Evolutionary conservation across 2,888 invertebrate species (phyloP).

Genomic region (Pinctada fucata): DNA sequence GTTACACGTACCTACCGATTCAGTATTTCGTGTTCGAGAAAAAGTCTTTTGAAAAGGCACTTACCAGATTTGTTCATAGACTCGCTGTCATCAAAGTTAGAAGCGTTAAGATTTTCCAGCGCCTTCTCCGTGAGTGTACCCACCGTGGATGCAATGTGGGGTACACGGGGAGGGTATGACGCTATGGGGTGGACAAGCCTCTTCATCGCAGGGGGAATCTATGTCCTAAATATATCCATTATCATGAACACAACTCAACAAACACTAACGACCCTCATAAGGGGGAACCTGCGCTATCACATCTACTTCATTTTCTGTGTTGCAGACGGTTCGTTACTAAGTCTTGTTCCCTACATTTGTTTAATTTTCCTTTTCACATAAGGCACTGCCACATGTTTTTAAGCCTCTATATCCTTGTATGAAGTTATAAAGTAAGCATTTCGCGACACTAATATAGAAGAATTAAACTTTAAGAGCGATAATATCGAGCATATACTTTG

Average conservation of each 20-base stretch:
- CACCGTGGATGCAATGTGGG: background rate
- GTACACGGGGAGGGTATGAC: background rate
- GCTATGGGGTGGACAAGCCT: background rate
- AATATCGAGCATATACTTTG: too few species aligned
- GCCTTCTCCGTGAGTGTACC: conserved; percentile 11
- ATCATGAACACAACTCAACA: background rate
- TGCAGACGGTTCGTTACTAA: too few species aligned
- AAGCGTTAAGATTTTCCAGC: background rate
- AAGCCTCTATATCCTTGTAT: background rate
- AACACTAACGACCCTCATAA: background rate
- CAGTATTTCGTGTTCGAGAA: too few species aligned
- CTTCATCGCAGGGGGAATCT: background rate
- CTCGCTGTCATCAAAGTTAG: background rate
- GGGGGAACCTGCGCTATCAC: too few species aligned
- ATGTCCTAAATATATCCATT: too few species aligned
- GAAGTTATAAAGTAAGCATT: background rate
- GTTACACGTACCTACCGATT: too few species aligned
- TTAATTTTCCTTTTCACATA: background rate
- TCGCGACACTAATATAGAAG: background rate
- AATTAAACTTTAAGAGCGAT: too few species aligned
- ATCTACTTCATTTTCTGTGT: too few species aligned
- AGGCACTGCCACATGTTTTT: background rate
- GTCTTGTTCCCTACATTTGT: background rate
- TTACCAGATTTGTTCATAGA: background rate
- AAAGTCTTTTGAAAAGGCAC: too few species aligned